A percentile compares a stretch with the other conserved stretches of the same genome.
phyloP scores from a whole-genome alignment of 2,888 invertebrate species.

The Dicyrtoma fusca region DNA sequence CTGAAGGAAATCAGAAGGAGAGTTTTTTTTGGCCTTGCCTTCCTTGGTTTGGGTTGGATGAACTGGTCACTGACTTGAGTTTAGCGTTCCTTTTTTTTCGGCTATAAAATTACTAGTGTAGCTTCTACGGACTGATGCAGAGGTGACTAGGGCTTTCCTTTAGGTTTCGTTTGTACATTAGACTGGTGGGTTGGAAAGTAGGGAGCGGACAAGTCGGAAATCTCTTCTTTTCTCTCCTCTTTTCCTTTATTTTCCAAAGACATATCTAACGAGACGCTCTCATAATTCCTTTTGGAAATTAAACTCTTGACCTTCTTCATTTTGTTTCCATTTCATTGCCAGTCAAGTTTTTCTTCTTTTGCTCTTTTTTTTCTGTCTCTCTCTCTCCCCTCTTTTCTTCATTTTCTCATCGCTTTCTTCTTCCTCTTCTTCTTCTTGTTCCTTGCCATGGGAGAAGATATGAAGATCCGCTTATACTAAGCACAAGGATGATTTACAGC shows the following conservation, averaged over 20 bases:
- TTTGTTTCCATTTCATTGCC: constrained; percentile 8
- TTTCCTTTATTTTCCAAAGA: neutral
- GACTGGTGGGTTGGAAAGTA: too few species aligned
- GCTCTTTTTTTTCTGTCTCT: neutral
- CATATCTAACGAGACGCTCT: neutral
- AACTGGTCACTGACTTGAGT: too few species aligned
- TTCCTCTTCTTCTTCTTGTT: neutral
- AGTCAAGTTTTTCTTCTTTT: neutral
- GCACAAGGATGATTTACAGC: too few species aligned
- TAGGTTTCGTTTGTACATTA: too few species aligned
- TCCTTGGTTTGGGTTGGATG: too few species aligned
- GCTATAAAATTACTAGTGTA: too few species aligned
- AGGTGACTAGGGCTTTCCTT: too few species aligned
- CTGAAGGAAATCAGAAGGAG: too few species aligned
- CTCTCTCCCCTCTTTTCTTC: neutral
- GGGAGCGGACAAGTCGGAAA: neutral
- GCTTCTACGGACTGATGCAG: too few species aligned
- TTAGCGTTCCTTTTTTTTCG: too few species aligned
- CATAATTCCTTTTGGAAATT: constrained; percentile 14
- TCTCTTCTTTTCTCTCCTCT: neutral
- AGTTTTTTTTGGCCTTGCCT: too few species aligned
- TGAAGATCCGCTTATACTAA: neutral
- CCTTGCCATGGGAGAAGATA: neutral
- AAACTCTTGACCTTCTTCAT: constrained; percentile 28
- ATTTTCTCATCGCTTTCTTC: neutral